Evolutionary conservation across 1,140 invertebrate genomes (phyloP), one percentile per base, ranked within the genome.

Genomic region (Sesamia nonagrioides): DNA sequence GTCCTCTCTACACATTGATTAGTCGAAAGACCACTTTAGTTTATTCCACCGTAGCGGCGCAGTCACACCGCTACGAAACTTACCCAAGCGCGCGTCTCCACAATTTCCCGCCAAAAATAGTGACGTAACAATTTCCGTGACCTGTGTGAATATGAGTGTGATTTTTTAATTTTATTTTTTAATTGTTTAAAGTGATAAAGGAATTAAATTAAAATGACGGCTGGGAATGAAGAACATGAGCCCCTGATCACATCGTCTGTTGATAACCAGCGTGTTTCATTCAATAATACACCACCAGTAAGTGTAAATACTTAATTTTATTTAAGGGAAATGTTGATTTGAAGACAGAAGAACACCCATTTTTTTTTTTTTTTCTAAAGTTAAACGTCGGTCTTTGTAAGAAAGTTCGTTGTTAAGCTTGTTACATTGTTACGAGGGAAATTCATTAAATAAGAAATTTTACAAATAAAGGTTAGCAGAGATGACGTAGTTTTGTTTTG

Each of bases 211-310:
- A 92, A 88, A 83, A 95, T 94, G 92, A 94, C 92, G n/a, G 92
- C 85, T 33, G 92, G 90, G 45, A 88, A 78, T 6, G 94, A 94
- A 78, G 93, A 94, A 66, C 93, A 94, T 40, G 92, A 94, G 77
- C 92, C 93, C 7, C 86, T 93, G 35, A 92, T 95, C 76, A 89
- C 90, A 37, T 86, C 92, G 1, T 91, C 94, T 15, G 90, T 92
- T 11, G 93, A 95, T 75, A 91, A 94, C 80, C 91, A 94, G 75
- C 86, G 93, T 61, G 90, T 94, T 69, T 82, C 95, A 11, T 90
- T 92, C 83, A 89, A 86, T 86, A 90, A 88, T 86, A 89, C 93
- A 33, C 91, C 93, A 7, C 85, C 87, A 77, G 92, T 94, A 84
- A 85, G 77, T 80, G 42, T 7, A 6, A 61, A 61, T 73, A 48